phyloP scores from a whole-genome alignment of 2,888 invertebrate species.

The Enchytraeus crypticus region DNA sequence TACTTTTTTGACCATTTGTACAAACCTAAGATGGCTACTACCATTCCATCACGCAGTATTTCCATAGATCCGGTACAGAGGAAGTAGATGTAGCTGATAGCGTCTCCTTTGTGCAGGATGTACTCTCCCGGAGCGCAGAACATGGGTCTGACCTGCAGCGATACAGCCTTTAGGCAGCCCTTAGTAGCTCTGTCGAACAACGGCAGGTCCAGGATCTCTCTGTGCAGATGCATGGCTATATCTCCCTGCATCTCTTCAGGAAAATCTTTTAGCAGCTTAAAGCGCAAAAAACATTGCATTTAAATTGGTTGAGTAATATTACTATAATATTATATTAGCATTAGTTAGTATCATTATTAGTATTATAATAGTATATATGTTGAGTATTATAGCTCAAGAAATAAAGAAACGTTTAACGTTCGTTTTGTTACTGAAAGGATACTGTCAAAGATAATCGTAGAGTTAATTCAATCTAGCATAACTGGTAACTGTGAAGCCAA shows the following conservation, averaged over 20 bases:
- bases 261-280: slow-evolving; percentile 83
- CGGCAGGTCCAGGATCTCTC: slow-evolving; percentile 84
- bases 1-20: no score
- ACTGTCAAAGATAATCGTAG: no score
- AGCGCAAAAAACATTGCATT: no score
- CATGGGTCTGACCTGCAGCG: slow-evolving; percentile 63
- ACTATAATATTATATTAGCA: no score
- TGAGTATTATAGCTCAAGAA: no score
- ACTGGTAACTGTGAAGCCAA: no score
- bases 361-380: no score
- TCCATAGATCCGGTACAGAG: slow-evolving; percentile 96
- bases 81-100: slow-evolving; percentile 84
- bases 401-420: no score
- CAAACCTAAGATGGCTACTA: slow-evolving; percentile 91
- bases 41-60: slow-evolving; percentile 90
- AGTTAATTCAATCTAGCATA: no score
- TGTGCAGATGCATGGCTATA: slow-evolving; percentile 87
- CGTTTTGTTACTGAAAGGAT: no score
- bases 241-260: slow-evolving; percentile 91
- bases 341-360: no score
- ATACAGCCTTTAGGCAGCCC: slow-evolving; percentile 82
- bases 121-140: slow-evolving; percentile 94
- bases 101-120: slow-evolving; percentile 86
- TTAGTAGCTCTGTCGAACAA: slow-evolving; percentile 90
- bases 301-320: no score